Conservation (phyloP, 2,888 invertebrate genomes). For the Machimus rusticus region DNA sequence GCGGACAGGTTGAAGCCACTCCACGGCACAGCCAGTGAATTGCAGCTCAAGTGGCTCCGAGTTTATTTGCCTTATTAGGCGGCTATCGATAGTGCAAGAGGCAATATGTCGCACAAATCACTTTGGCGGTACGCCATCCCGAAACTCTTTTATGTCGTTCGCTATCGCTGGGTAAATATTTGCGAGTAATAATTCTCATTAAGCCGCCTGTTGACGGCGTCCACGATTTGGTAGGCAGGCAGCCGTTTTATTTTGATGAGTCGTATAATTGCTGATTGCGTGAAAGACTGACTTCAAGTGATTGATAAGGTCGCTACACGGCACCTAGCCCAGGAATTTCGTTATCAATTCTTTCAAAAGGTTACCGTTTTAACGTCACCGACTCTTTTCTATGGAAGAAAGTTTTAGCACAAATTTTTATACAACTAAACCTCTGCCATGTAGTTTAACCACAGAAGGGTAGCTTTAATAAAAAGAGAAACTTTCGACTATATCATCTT, state of each 20-base stretch:
- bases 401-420: background rate
- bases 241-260: conserved; percentile 27
- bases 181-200: conserved; percentile 34
- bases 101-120: conserved; percentile 34
- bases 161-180: conserved; percentile 32
- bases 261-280: conserved; percentile 28
- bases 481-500: background rate
- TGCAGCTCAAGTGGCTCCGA: conserved; percentile 7
- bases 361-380: background rate
- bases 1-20: conserved; percentile 29
- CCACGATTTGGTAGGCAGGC: background rate
- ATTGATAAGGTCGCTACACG: conserved; percentile 5
- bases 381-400: background rate
- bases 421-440: background rate
- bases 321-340: background rate
- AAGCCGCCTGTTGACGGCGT: conserved; percentile 28
- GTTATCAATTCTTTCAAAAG: background rate
- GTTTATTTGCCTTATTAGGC: conserved; percentile 23
- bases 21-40: background rate
- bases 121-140: conserved; percentile 29
- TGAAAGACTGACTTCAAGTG: conserved; percentile 23
- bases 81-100: background rate
- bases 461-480: background rate
- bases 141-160: conserved; percentile 20
- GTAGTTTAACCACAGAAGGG: background rate